Conservation (phyloP, 92 coral and sea anemone species). For the Paramuricea clavata region DNA sequence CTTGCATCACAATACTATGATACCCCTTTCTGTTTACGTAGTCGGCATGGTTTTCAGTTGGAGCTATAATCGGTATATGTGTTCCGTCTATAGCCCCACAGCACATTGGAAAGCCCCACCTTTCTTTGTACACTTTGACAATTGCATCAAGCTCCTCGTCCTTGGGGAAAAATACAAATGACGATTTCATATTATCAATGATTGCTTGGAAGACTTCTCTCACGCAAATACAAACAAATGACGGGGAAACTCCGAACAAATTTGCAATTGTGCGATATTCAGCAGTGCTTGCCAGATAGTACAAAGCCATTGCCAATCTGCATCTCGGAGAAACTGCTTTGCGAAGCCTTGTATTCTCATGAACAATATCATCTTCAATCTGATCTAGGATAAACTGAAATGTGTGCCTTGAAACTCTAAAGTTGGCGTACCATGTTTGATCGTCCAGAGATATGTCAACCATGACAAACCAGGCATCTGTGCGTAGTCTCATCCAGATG, state of each 20-base stretch:
- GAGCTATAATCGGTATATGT: conserved; percentile 3
- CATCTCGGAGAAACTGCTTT: background rate
- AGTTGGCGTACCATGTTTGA: background rate
- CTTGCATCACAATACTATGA: background rate
- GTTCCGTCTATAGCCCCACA: background rate
- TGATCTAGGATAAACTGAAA: background rate
- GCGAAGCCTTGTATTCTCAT: background rate
- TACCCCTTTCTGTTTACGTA: background rate
- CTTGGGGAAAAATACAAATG: background rate
- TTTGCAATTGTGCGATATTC: background rate
- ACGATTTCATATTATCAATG: background rate
- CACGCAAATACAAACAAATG: background rate
- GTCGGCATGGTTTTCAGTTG: background rate
- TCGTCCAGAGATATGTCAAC: background rate
- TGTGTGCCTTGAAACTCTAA: conserved; percentile 9
- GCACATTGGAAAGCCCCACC: conserved; percentile 12
- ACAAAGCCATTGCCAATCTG: background rate
- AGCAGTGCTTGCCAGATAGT: background rate
- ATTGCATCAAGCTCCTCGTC: background rate
- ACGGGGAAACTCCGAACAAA: background rate
- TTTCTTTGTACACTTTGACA: background rate
- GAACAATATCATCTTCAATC: background rate
- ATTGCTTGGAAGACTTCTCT: background rate
- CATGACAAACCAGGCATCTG: background rate
- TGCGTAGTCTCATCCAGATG: too few relatives aligned